These are phyloP conservation scores for Spilosoma lubricipeda DNA, from an alignment of 2,888 invertebrate species.

Conservation along the genomic window DNA sequence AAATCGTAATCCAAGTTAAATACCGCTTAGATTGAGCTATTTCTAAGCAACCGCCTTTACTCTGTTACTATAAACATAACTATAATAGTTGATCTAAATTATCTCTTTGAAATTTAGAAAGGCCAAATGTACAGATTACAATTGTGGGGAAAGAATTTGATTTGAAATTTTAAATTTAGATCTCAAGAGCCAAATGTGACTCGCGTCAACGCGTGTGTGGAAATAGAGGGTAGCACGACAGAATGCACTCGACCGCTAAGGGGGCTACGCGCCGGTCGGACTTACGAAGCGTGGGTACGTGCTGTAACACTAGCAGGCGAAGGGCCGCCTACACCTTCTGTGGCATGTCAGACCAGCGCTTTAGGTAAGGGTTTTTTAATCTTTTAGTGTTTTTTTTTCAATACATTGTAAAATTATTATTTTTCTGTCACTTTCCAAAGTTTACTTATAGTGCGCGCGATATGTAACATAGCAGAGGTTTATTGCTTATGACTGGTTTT, in stretches of 20 bases:
- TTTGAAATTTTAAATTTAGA: constrained; percentile 47
- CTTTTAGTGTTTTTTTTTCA: too few species aligned
- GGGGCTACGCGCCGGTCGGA: constrained; percentile 89
- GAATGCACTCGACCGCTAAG: constrained; percentile 88
- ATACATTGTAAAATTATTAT: too few species aligned
- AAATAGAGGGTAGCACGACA: constrained; percentile 68
- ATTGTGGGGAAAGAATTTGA: background rate
- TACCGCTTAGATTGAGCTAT: constrained; percentile 38
- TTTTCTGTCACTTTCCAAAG: too few species aligned
- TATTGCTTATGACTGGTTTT: too few species aligned
- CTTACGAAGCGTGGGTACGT: constrained; percentile 95
- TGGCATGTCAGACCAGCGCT: constrained; percentile 80
- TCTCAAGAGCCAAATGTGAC: constrained; percentile 79
- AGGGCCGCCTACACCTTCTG: constrained; percentile 78
- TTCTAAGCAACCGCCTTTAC: constrained; percentile 31
- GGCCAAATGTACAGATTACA: background rate
- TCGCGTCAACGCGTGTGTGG: constrained; percentile 74
- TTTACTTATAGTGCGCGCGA: background rate
- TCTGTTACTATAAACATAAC: constrained; percentile 15
- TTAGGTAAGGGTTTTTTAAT: constrained; percentile 64
- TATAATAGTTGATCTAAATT: background rate
- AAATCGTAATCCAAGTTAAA: constrained; percentile 46
- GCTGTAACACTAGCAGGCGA: constrained; percentile 93
- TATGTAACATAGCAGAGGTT: background rate
- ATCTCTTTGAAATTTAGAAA: background rate